Evolutionary conservation across 2,888 invertebrate genomes (phyloP), one percentile per base, ranked within the genome.

Genomic region (Ophion ventricosus): DNA sequence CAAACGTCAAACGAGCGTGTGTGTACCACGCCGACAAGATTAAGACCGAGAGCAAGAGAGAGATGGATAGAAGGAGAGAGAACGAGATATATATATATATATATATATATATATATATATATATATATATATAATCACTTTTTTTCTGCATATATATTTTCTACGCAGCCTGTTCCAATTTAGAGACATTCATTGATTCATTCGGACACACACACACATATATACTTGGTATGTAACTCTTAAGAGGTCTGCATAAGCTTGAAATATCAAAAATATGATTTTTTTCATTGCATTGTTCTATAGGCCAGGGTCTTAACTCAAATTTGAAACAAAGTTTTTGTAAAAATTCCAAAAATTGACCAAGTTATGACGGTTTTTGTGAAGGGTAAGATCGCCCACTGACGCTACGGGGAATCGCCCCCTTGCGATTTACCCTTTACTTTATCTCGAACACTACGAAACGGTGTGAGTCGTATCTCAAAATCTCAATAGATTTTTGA

Each of bases 171-270:
- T 25, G 77, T 59, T 75, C 81, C 63, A 81, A 78, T 84, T 81
- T 78, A 77, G 5, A 74, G 70, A 59, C 43, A 66, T 73, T 80
- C 77, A 78, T 84, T 81, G 80, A 84, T 84, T 84, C 69, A 66
- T 74, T 70, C 76, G 76, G 56, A 29, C 43, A 40, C 59, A 10
- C 63, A n/a, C 20, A 59, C 14, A n/a, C 56, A 49, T 3, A 49
- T 49, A 0, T 4, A 14, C 17, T 49, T 49, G 17, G 14, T 4
- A 49, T 17, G 3, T 49, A 17, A 49, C 17, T 49, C 49, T 49
- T 17, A 49, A 49, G 17, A n/a, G 4, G 35, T 35, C 35, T 35
- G 35, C 35, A 35, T 35, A 35, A 35, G 4, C 35, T 35, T 35
- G 35, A 35, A 35, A 35, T 4, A 7, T 35, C 7, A 35, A 8